Percentiles rank a stretch among this genome's conserved stretches.
These are phyloP conservation scores for Strigops habroptila DNA, from an alignment of 2,113 vertebrate genomes.

Conservation along the genomic window DNA sequence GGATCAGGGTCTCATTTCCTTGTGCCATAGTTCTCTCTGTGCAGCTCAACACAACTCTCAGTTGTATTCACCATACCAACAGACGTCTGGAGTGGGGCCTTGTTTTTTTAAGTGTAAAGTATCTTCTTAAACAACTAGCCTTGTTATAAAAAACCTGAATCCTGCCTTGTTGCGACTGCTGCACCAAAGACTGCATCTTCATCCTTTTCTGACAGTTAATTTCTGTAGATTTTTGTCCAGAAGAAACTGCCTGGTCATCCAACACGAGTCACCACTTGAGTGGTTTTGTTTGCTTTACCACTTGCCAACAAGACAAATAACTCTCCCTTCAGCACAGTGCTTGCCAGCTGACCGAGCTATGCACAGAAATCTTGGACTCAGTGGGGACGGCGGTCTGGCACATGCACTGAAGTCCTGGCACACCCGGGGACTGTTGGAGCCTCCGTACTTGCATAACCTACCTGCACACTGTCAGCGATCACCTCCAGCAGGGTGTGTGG, in stretches of 20 bases:
- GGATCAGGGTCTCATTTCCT: neutral
- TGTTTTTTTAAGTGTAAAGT: neutral
- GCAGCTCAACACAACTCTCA: neutral
- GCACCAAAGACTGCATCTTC: neutral
- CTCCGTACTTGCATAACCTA: neutral
- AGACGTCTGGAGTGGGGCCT: neutral
- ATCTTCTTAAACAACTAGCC: neutral
- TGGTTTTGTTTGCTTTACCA: neutral
- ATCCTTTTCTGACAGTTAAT: neutral
- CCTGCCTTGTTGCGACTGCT: neutral
- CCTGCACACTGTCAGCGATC: neutral
- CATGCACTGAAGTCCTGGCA: neutral
- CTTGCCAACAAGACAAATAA: neutral
- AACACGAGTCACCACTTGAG: neutral
- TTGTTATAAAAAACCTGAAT: neutral
- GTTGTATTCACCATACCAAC: neutral
- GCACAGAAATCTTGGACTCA: neutral
- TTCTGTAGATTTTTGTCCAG: neutral
- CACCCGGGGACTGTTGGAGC: rapidly evolving
- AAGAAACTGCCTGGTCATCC: neutral
- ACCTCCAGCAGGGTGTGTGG: neutral
- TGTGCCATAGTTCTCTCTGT: neutral
- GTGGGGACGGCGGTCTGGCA: neutral
- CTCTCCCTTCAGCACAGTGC: neutral
- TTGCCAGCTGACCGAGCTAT: neutral